A percentile compares a stretch with the other conserved stretches of the same genome.
Conservation (phyloP, 2,888 invertebrate species). For the Nomada goodeniana region DNA sequence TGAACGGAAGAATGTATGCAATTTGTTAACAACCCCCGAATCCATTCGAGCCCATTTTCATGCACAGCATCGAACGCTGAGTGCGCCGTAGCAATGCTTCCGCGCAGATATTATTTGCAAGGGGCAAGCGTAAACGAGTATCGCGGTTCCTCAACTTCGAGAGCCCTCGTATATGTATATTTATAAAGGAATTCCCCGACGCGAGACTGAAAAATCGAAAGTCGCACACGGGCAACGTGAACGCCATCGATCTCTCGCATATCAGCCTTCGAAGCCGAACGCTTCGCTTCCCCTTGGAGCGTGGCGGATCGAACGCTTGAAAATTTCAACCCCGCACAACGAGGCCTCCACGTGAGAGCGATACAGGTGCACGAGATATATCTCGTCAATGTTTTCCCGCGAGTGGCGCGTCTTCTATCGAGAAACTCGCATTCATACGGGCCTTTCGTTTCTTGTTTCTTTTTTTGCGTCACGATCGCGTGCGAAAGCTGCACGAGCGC, state of each 20-base stretch:
- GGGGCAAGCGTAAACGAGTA: too few relatives aligned
- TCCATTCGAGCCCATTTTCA: not conserved
- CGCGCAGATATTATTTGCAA: too few relatives aligned
- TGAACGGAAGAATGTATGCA: too few relatives aligned
- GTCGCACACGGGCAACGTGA: not conserved
- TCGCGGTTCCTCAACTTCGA: too few relatives aligned
- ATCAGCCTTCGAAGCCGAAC: constrained; percentile 12
- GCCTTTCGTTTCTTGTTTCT: too few relatives aligned
- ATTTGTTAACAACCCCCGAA: not conserved
- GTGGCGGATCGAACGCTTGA: not conserved
- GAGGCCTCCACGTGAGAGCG: too few relatives aligned
- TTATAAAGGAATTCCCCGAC: not conserved
- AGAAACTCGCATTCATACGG: too few relatives aligned
- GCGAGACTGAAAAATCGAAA: not conserved
- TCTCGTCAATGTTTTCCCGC: constrained; percentile 41
- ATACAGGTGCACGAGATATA: constrained; percentile 28
- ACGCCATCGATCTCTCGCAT: not conserved
- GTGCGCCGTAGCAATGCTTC: too few relatives aligned
- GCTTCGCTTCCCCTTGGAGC: not conserved
- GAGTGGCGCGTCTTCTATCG: constrained; percentile 7
- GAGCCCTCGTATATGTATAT: too few relatives aligned
- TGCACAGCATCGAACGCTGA: too few relatives aligned
- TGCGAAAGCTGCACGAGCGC: constrained; percentile 46
- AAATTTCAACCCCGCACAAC: not conserved
- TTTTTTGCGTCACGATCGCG: constrained; percentile 51